Conservation (phyloP, 2,888 invertebrate species). For the Sialis fuliginosa region DNA sequence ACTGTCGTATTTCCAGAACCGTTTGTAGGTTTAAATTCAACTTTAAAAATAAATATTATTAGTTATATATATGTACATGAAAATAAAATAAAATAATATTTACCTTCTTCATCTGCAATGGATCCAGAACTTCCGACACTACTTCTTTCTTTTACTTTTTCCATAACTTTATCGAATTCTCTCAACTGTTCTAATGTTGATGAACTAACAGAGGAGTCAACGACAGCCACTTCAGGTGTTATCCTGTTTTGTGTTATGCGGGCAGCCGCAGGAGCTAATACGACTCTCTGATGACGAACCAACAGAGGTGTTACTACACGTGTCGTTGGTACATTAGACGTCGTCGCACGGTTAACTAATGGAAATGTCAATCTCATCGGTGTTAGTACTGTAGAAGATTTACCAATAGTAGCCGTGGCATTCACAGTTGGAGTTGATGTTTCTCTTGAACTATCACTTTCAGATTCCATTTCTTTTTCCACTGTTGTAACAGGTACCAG, state of each 20-base stretch:
- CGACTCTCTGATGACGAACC: slow-evolving; percentile 16
- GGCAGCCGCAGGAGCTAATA: slow-evolving; percentile 30
- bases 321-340: slow-evolving; percentile 29
- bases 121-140: slow-evolving; percentile 32
- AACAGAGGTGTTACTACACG: slow-evolving; percentile 11
- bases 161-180: slow-evolving; percentile 65
- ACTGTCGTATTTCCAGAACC: slow-evolving; percentile 13
- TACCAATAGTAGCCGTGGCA: neutral
- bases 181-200: slow-evolving; percentile 59
- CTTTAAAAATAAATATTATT: too few relatives aligned
- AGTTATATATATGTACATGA: too few relatives aligned
- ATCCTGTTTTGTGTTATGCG: slow-evolving; percentile 27
- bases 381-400: neutral
- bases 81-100: too few relatives aligned
- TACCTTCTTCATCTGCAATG: neutral
- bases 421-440: neutral
- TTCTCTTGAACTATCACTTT: neutral
- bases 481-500: neutral
- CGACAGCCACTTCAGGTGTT: slow-evolving; percentile 12
- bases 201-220: slow-evolving; percentile 48
- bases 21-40: too few relatives aligned
- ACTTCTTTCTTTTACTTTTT: slow-evolving; percentile 62
- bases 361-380: neutral
- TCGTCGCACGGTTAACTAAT: slow-evolving; percentile 33
- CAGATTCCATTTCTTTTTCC: neutral